Evolutionary conservation across 2,888 invertebrate species (phyloP), one percentile per base, ranked within the genome.

Genomic region (Leptinotarsa rubiginosa): DNA sequence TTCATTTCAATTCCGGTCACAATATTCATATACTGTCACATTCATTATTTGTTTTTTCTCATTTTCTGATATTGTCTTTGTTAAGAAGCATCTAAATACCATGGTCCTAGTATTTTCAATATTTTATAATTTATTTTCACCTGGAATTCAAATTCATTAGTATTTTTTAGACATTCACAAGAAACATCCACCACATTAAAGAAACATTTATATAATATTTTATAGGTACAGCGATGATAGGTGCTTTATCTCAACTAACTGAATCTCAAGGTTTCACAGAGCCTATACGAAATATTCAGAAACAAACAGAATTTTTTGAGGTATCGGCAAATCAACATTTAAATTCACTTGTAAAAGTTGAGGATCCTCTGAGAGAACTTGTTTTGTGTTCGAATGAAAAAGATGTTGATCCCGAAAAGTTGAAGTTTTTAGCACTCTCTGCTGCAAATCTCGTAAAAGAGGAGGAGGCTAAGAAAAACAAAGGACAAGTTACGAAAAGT

Each of bases 281-380:
- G 71, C 70, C 66, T 13, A 52, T 18, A 41, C 65, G 50, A 31
- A 54, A 25, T 52, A 71, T 65, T 72, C 67, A 22, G 54, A 52
- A 70, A 10, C 54, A 70, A 64, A 49, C 76, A 67, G 76, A 77
- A 52, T 73, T 81, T 65, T 67, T 77, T 74, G 65, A 68, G 54
- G 52, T 72, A 47, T 67, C 50, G 47, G 20, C 47, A 49, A 31
- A 73, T 71, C 67, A 62, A 76, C 71, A 18, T 56, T 13, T 56
- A 15, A 4, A 15, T 22, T 20, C 13, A 56, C 18, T 20, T 12
- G 47, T 59, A 12, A 72, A 76, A 78, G 67, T 79, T 13, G 83
- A 86, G 16, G 93, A 94, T 87, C 93, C 92, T 16, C 85, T 94
- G 25, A 88, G 91, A 52, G 93, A 93, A 82, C 86, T 94, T 41